These are phyloP conservation scores for Varroa destructor DNA, from an alignment of 1,140 invertebrate genomes.

Conservation along the genomic window DNA sequence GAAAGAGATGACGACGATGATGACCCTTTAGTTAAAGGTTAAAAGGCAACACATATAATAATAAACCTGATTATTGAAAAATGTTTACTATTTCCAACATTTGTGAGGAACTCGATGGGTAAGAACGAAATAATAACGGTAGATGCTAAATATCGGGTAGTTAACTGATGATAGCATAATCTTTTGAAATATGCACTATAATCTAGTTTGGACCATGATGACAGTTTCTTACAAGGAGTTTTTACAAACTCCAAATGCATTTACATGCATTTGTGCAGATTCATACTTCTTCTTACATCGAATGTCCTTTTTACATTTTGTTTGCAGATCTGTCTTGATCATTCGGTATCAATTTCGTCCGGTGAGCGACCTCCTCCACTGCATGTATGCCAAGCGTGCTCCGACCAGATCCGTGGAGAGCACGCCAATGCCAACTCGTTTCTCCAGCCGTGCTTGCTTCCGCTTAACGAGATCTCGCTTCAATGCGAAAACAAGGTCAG, in stretches of 20 bases:
- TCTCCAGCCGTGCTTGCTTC: conserved; percentile 64
- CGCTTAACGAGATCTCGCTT: conserved; percentile 82
- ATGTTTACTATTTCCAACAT: no score
- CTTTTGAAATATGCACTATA: no score
- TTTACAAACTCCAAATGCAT: no score
- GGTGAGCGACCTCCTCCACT: conserved; percentile 75
- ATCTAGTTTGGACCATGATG: no score
- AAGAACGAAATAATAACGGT: no score
- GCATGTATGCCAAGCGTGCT: conserved; percentile 90
- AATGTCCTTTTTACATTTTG: neutral
- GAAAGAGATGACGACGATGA: conserved; percentile 75
- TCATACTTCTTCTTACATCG: no score
- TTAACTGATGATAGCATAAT: no score
- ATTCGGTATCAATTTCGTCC: conserved; percentile 48
- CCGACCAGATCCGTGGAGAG: conserved; percentile 63
- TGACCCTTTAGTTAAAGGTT: conserved; percentile 49
- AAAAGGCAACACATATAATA: conserved; percentile 12
- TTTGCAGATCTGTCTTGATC: conserved; percentile 46
- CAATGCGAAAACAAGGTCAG: conserved; percentile 89
- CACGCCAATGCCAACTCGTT: conserved; percentile 64
- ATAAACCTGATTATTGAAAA: neutral
- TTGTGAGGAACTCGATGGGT: no score
- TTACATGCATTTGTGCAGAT: no score
- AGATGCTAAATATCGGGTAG: no score
- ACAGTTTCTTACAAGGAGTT: no score